phyloP scores from a whole-genome alignment of 2,113 vertebrate species.

The Stigmatopora argus region DNA sequence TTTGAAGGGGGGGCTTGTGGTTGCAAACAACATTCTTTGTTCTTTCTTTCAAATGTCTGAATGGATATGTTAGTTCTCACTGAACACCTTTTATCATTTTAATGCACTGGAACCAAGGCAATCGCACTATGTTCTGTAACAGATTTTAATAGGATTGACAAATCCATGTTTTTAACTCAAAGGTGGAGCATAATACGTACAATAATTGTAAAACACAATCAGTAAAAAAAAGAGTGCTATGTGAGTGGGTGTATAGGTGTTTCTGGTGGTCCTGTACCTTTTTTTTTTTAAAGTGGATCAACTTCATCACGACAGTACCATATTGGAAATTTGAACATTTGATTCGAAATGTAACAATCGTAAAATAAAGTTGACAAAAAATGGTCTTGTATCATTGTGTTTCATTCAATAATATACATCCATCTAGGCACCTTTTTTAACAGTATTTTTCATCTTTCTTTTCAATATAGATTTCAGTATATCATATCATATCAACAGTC shows the following conservation, averaged over 20 bases:
- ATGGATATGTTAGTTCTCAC: neutral
- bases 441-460: constrained; percentile 35
- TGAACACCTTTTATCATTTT: constrained; percentile 4
- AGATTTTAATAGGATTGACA: constrained; percentile 59
- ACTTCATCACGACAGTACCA: constrained; percentile 43
- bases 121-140: constrained; percentile 9
- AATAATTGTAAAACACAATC: constrained; percentile 36
- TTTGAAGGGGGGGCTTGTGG: neutral
- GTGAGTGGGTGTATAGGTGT: constrained; percentile 1
- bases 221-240: constrained; percentile 28
- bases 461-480: constrained; percentile 37
- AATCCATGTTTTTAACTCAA: constrained; percentile 51
- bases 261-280: constrained; percentile 23
- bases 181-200: constrained; percentile 43
- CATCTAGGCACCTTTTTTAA: constrained; percentile 49
- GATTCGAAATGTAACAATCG: constrained; percentile 47
- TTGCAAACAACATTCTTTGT: neutral
- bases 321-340: neutral
- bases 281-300: constrained; percentile 29
- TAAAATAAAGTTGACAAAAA: constrained; percentile 57
- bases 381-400: constrained; percentile 41
- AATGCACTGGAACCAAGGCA: constrained; percentile 7
- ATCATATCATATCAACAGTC: constrained; percentile 39
- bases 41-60: neutral
- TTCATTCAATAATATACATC: constrained; percentile 40